Conservation (phyloP, 2,888 invertebrate species). For the Gymnocheta viridis region DNA sequence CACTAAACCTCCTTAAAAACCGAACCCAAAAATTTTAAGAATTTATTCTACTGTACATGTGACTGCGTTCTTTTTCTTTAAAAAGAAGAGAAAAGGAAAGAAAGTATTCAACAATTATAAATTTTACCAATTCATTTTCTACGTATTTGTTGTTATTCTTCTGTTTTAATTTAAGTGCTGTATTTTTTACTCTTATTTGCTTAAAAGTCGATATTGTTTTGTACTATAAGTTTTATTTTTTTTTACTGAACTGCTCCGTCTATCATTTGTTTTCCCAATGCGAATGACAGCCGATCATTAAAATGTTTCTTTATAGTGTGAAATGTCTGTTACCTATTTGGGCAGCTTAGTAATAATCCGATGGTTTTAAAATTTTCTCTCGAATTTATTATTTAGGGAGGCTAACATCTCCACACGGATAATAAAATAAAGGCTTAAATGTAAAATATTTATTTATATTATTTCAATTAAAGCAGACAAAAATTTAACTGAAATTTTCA, state of each 20-base stretch:
- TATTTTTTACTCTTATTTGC: neutral
- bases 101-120: constrained; percentile 9
- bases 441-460: no score
- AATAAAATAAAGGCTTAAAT: no score
- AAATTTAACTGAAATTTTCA: no score
- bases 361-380: no score
- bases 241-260: no score
- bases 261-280: neutral
- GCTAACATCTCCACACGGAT: no score
- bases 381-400: no score
- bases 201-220: neutral
- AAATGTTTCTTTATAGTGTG: neutral
- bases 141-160: constrained; percentile 14
- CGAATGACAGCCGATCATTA: constrained; percentile 22
- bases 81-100: neutral
- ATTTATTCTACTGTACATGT: no score
- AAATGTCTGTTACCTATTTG: neutral
- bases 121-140: constrained; percentile 23
- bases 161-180: constrained; percentile 10
- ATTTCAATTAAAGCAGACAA: no score
- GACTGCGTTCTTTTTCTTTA: no score
- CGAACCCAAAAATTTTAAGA: no score
- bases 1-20: neutral
- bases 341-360: neutral
- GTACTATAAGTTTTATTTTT: no score